A percentile compares a stretch with the other conserved stretches of the same genome.
These are phyloP conservation scores for Alethe castanea DNA, from an alignment of 2,113 vertebrate species.

Conservation along the genomic window DNA sequence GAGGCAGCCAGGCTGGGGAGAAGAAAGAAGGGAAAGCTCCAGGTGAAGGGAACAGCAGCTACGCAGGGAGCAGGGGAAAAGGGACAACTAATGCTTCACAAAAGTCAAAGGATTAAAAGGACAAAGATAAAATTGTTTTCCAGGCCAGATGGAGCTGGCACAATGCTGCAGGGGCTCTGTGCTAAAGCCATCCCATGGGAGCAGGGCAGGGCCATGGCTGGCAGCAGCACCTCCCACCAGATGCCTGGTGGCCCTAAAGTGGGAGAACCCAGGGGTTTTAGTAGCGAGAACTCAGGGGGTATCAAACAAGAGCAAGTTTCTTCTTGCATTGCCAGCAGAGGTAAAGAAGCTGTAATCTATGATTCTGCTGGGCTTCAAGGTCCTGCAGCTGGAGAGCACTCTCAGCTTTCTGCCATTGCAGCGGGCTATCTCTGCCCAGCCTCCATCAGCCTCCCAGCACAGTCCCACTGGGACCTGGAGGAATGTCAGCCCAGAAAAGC, in stretches of 20 bases:
- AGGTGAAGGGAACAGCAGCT: neutral
- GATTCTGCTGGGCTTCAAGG: neutral
- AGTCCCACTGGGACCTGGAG: neutral
- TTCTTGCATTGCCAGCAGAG: neutral
- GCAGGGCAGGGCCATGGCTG: neutral
- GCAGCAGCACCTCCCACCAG: conserved; percentile 28
- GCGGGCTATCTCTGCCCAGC: neutral
- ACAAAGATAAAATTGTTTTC: neutral
- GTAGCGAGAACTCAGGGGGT: neutral
- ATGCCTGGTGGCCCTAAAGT: neutral
- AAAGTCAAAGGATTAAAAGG: neutral
- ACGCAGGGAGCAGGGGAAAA: neutral
- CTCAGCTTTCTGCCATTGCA: fast-evolving
- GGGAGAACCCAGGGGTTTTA: neutral
- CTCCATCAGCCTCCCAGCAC: neutral
- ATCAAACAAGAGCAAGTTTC: neutral
- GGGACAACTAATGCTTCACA: neutral
- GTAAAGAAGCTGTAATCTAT: neutral
- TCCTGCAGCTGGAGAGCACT: neutral
- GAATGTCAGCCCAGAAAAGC: neutral
- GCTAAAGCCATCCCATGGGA: fast-evolving
- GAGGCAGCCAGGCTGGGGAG: neutral
- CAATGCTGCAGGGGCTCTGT: neutral
- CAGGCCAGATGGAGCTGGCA: neutral
- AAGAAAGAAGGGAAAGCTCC: neutral